A percentile compares a stretch with the other conserved stretches of the same genome.
These are phyloP conservation scores for Temnothorax nylanderi DNA, from an alignment of 1,140 invertebrate genomes.

Conservation along the genomic window DNA sequence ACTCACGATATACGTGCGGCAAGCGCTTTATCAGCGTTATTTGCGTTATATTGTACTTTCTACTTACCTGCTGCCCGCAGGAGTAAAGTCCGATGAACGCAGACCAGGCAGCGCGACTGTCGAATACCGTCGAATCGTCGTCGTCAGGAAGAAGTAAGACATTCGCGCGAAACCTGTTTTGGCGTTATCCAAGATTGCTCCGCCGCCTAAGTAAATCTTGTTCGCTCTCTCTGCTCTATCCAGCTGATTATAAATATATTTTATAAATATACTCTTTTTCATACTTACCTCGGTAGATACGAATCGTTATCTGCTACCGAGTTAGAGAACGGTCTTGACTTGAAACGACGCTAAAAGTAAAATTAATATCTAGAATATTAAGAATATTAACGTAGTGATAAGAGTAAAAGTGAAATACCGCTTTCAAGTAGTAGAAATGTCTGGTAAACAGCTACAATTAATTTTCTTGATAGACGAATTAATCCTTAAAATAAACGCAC, in stretches of 20 bases:
- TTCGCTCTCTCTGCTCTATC: background rate
- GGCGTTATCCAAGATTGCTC: conserved; percentile 44
- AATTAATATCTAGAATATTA: background rate
- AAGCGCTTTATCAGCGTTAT: conserved; percentile 57
- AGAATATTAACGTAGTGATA: background rate
- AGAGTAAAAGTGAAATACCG: background rate
- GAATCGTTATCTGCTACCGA: conserved; percentile 9
- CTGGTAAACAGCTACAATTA: background rate
- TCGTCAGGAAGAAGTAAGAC: conserved; percentile 50
- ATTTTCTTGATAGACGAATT: background rate
- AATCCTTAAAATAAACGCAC: background rate
- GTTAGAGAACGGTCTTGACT: background rate
- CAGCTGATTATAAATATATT: conserved; percentile 1
- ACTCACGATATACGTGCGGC: background rate
- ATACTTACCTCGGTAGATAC: background rate
- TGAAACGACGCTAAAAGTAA: background rate
- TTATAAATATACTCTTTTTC: conserved; percentile 1
- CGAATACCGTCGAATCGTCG: conserved; percentile 6
- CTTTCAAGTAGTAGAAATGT: background rate
- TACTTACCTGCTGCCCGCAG: conserved; percentile 41
- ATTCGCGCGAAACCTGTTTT: conserved; percentile 65
- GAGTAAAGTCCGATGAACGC: conserved; percentile 49
- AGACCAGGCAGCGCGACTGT: conserved; percentile 14
- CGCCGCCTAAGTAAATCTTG: conserved; percentile 15
- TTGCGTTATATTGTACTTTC: conserved; percentile 63